phyloP scores from a whole-genome alignment of 2,888 invertebrate genomes.

The Spilosoma lubricipeda region DNA sequence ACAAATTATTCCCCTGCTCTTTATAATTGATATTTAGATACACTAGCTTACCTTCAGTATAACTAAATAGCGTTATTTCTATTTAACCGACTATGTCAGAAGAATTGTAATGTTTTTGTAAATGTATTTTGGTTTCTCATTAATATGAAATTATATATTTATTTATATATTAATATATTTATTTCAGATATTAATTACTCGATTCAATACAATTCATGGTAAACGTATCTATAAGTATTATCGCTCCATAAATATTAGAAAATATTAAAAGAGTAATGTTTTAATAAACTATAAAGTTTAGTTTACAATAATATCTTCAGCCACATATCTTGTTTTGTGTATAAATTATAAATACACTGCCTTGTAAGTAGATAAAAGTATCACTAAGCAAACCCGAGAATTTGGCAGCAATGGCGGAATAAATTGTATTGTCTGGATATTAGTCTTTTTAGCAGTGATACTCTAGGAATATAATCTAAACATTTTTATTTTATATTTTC shows the following conservation, averaged over 20 bases:
- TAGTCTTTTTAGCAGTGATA: neutral
- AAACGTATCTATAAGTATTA: neutral
- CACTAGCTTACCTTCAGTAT: neutral
- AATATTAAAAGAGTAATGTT: neutral
- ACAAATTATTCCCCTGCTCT: neutral
- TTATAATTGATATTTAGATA: neutral
- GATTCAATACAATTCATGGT: neutral
- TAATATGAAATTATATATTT: neutral
- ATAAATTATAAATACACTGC: neutral
- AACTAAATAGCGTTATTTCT: neutral
- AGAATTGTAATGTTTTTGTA: no score
- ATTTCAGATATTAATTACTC: neutral
- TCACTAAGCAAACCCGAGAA: neutral
- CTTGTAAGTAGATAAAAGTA: neutral
- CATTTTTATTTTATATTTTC: neutral
- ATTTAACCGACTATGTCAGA: neutral
- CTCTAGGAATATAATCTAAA: neutral
- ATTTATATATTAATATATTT: no score
- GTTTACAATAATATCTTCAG: neutral
- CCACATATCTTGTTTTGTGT: neutral
- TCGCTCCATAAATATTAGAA: neutral
- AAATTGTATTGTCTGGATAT: neutral
- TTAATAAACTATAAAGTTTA: neutral
- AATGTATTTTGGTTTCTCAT: neutral
- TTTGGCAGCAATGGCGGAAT: neutral